Conservation (phyloP, 2,888 invertebrate species). For the Folsomia candida region DNA sequence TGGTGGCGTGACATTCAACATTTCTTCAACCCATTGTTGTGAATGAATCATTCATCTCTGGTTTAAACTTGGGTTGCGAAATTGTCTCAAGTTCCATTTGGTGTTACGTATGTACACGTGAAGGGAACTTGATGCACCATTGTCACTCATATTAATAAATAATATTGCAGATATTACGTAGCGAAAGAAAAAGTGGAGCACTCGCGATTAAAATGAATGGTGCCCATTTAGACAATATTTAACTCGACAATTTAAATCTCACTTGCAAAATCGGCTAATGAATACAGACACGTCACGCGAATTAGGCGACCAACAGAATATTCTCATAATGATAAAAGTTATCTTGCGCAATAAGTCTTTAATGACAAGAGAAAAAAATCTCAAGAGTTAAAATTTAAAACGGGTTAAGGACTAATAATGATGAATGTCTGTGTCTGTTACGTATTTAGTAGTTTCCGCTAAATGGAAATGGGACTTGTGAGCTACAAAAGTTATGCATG, state of each 20-base stretch:
- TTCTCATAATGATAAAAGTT: neutral
- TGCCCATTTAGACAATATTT: neutral
- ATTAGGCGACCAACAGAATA: neutral
- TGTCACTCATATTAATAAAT: neutral
- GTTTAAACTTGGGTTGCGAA: conserved; percentile 8
- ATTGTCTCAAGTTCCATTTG: conserved; percentile 4
- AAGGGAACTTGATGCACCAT: neutral
- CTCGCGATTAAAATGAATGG: too few species aligned
- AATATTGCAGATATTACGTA: neutral
- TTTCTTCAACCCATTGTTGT: too few species aligned
- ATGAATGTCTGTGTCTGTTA: too few species aligned
- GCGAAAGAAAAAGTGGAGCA: neutral
- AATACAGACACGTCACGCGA: neutral
- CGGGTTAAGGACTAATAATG: neutral
- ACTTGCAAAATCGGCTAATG: conserved; percentile 3
- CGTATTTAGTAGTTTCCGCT: too few species aligned
- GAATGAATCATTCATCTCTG: too few species aligned
- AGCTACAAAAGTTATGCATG: too few species aligned
- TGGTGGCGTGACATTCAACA: too few species aligned
- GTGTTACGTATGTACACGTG: neutral
- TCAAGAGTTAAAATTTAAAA: neutral
- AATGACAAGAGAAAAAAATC: neutral
- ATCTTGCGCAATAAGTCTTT: neutral
- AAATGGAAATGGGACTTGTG: too few species aligned
- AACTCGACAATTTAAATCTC: conserved; percentile 2